These are phyloP conservation scores for Ibidorhyncha struthersii DNA, from an alignment of 2,113 vertebrate genomes.

Conservation along the genomic window DNA sequence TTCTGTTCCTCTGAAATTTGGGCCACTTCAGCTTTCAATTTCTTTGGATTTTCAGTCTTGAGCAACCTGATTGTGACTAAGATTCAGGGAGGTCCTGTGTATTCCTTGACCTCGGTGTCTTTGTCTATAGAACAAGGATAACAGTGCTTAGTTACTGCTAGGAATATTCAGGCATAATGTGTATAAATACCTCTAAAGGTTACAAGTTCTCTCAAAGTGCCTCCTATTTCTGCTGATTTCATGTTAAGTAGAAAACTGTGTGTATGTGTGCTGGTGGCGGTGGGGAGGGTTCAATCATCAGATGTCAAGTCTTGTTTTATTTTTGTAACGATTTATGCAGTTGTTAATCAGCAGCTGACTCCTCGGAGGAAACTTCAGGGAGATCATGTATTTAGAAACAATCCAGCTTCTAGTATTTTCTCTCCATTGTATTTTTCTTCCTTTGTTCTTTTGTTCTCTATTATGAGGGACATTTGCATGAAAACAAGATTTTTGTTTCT, in stretches of 20 bases:
- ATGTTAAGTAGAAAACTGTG: not conserved
- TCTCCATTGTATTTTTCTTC: constrained; percentile 14
- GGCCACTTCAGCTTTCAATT: not conserved
- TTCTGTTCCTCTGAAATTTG: not conserved
- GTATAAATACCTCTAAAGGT: not conserved
- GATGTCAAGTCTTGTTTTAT: constrained; percentile 47
- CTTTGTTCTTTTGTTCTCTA: constrained; percentile 51
- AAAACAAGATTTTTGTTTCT: constrained; percentile 63
- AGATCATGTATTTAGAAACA: constrained; percentile 34
- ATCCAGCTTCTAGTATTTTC: not conserved
- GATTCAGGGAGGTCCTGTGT: not conserved
- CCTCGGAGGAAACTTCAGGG: not conserved
- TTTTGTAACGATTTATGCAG: constrained; percentile 32
- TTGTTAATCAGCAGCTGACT: constrained; percentile 16
- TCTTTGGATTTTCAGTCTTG: not conserved
- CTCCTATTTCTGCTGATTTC: not conserved
- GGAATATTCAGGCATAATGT: not conserved
- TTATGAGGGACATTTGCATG: constrained; percentile 67
- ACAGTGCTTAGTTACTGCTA: not conserved
- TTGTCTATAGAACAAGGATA: not conserved
- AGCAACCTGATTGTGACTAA: not conserved
- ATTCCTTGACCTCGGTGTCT: not conserved
- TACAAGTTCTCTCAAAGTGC: not conserved
- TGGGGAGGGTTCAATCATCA: not conserved
- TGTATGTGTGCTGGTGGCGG: not conserved